Percentiles rank a stretch among this genome's conserved stretches.
phyloP scores from a whole-genome alignment of 1,140 invertebrate genomes.

The Zaprionus camerounensis region DNA sequence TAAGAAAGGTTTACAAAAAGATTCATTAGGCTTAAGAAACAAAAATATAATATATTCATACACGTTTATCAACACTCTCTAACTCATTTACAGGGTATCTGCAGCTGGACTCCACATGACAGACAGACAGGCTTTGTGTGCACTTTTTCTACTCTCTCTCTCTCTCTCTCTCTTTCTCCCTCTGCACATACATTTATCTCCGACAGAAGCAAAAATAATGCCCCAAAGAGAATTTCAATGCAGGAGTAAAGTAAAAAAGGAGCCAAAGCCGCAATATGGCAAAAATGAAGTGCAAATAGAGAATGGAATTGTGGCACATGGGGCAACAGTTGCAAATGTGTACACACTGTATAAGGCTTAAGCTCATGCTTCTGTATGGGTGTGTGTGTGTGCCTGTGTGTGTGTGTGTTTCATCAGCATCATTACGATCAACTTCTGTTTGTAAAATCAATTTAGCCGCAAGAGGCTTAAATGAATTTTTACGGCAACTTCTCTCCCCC shows the following conservation, averaged over 20 bases:
- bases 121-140: background rate
- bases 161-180: background rate
- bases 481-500: background rate
- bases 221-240: conserved; percentile 1
- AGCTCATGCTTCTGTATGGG: background rate
- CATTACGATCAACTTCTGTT: conserved; percentile 9
- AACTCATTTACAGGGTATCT: background rate
- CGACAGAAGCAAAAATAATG: background rate
- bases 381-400: background rate
- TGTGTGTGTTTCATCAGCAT: background rate
- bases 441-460: conserved; percentile 29
- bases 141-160: background rate
- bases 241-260: background rate
- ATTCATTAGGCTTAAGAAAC: background rate
- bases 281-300: conserved; percentile 17
- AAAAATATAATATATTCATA: background rate
- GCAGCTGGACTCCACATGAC: background rate
- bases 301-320: conserved; percentile 10
- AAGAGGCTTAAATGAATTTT: conserved; percentile 31
- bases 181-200: background rate
- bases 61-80: background rate
- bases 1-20: background rate
- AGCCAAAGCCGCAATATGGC: background rate
- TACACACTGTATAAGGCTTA: conserved; percentile 4
- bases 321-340: background rate